Evolutionary conservation across 1,140 invertebrate genomes (phyloP), one percentile per base, ranked within the genome.

Genomic region (Drosophila gunungcola): DNA sequence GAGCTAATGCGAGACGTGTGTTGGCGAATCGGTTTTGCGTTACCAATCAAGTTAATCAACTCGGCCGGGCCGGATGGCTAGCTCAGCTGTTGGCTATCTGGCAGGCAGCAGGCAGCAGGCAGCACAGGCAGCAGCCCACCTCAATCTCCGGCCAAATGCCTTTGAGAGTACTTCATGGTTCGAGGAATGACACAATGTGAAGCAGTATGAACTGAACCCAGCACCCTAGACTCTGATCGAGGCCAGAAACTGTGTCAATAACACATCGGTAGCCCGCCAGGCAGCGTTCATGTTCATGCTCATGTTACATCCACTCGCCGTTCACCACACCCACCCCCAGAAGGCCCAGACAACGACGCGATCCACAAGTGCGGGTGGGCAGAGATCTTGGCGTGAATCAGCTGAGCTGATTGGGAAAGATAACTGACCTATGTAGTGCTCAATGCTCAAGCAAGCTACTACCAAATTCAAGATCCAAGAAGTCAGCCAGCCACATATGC

Each of bases 11-110:
- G 77, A 67, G 61, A 74, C 51, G 63, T 77, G 84, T 89, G 84
- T 89, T 89, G 84, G 84, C 84, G 84, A 89, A 78, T 89, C 70
- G 73, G 76, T 78, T 83, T 88, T 89, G 83, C 84, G 84, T 89
- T 89, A 89, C 84, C 84, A 89, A 89, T 89, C 84, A 89, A 89
- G 84, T 89, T 89, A 89, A 84, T 89, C 84, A 89, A 89, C 84
- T 89, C 76, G 82, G 79, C 82, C 83, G 82, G 79, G 79, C 82
- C 83, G 82, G 79, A 78, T 88, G 80, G 75, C 70, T 84, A 69
- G 32, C 78, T 75, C 53, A 58, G 56, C 74, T 43, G 39, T 41
- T 74, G 52, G 70, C 34, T 73, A 51, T 51, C 29, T 51, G 29
- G 53, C 58, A 57, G 73, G 73, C 72, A 56, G 41, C 16, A 21